Evolutionary conservation across 2,797 vertebrate genomes (phyloP), one percentile per base, ranked within the genome.

Genomic region (Poeciliopsis presidionis): DNA sequence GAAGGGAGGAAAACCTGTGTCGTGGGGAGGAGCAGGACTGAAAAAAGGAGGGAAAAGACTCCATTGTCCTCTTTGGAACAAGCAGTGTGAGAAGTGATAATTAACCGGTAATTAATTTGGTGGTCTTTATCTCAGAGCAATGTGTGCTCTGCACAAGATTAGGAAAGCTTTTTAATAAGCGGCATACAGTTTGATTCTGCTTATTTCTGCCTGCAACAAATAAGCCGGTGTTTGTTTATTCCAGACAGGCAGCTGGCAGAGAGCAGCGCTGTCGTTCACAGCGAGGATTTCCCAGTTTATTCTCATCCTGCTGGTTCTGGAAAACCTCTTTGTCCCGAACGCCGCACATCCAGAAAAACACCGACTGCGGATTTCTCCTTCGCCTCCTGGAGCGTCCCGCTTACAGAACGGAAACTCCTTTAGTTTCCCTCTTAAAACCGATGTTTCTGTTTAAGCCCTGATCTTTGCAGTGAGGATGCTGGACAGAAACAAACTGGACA

Each of bases 101-200:
- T 95, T 94, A 94, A 92, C 90, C 91, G 90, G 89, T 94, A 94
- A 95, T 95, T 94, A 92, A 94, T 95, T 94, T 94, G 88, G 86
- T 84, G 88, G 85, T 92, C 89, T 94, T 92, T 94, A 95, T 94
- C 92, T 92, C 90, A 83, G 85, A 90, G 90, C 93, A 87, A 84
- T 82, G 93, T 92, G 93, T 93, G 94, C 91, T 89, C 90, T 77
- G 88, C 81, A 77, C 90, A 89, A 94, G 93, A 94, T 93, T 94
- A 93, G 90, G 79, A 84, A 81, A 84, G 90, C 91, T 90, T 90
- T 92, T 93, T 93, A 92, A 94, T 91, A 91, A 92, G 90, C 86
- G 71, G 69, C 86, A n/a, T 20, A 84, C 81, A 92, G 89, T 91
- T 93, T 87, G 91, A 93, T 91, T 92, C 90, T 87, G 89, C 86